A percentile compares a stretch with the other conserved stretches of the same genome.
These are phyloP conservation scores for Lasioglossum malachurum DNA, from an alignment of 2,888 invertebrate genomes.

Conservation along the genomic window DNA sequence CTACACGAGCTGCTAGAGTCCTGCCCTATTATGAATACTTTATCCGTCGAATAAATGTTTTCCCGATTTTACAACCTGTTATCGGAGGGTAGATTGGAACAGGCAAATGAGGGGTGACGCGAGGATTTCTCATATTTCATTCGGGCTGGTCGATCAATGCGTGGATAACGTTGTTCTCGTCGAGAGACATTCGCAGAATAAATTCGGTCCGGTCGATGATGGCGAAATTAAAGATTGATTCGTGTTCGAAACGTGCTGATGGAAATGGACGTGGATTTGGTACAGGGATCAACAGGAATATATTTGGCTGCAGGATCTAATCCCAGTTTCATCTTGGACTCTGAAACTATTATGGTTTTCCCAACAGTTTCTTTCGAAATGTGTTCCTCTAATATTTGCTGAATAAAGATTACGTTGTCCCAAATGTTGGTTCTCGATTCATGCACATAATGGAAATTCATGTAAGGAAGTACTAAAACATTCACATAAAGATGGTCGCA, in stretches of 20 bases:
- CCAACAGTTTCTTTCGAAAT: too few relatives aligned
- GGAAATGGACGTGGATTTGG: background rate
- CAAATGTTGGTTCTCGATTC: too few relatives aligned
- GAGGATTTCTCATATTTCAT: background rate
- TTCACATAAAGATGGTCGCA: too few relatives aligned
- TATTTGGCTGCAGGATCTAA: background rate
- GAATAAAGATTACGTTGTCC: too few relatives aligned
- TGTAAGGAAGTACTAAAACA: too few relatives aligned
- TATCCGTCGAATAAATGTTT: background rate
- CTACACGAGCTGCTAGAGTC: background rate
- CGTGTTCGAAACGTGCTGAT: background rate
- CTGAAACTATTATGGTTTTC: too few relatives aligned
- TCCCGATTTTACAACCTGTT: background rate
- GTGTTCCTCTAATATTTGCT: too few relatives aligned
- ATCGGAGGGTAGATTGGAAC: background rate
- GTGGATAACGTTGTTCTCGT: background rate
- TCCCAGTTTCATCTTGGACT: too few relatives aligned
- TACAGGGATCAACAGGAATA: background rate
- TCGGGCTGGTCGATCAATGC: background rate
- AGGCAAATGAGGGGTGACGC: background rate
- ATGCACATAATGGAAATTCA: too few relatives aligned
- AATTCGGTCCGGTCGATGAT: background rate
- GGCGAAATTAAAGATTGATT: background rate
- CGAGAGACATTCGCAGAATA: background rate
- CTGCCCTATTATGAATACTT: conserved; percentile 4